A percentile compares a stretch with the other conserved stretches of the same genome.
These are phyloP conservation scores for Urocolius indicus DNA, from an alignment of 2,113 vertebrate species.

Conservation along the genomic window DNA sequence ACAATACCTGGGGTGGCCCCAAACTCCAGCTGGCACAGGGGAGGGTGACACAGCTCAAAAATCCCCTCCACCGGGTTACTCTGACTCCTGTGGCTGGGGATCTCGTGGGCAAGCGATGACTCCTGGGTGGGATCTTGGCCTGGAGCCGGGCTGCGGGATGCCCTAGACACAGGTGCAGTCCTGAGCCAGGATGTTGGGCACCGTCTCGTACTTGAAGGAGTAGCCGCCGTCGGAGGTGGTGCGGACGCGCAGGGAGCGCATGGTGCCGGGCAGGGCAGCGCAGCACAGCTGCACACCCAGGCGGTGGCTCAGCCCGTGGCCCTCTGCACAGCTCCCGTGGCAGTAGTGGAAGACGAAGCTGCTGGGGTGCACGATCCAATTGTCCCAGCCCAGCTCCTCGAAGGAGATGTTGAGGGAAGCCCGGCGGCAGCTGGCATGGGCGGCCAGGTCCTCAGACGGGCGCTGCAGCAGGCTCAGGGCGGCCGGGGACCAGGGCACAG, in stretches of 20 bases:
- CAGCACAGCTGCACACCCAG: conserved; percentile 88
- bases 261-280: conserved; percentile 85
- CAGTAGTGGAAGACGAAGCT: conserved; percentile 91
- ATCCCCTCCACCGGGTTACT: background rate
- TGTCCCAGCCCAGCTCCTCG: conserved; percentile 91
- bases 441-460: conserved; percentile 70
- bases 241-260: conserved; percentile 87
- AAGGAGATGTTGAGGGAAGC: conserved; percentile 89
- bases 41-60: background rate
- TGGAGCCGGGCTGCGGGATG: rapidly evolving
- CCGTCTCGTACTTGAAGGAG: conserved; percentile 89
- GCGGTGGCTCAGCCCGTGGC: conserved; percentile 55
- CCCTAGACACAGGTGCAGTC: conserved; percentile 89
- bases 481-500: conserved; percentile 84
- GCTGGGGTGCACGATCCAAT: conserved; percentile 91
- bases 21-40: background rate
- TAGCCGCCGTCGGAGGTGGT: conserved; percentile 92
- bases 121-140: background rate
- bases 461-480: conserved; percentile 83
- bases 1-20: background rate
- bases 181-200: conserved; percentile 91
- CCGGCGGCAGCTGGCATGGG: conserved; percentile 81
- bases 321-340: conserved; percentile 84
- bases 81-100: background rate
- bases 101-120: background rate